Percentiles rank a stretch among this genome's conserved stretches.
Conservation (phyloP, 2,113 vertebrate species). For the Leptobrachium leishanense region DNA sequence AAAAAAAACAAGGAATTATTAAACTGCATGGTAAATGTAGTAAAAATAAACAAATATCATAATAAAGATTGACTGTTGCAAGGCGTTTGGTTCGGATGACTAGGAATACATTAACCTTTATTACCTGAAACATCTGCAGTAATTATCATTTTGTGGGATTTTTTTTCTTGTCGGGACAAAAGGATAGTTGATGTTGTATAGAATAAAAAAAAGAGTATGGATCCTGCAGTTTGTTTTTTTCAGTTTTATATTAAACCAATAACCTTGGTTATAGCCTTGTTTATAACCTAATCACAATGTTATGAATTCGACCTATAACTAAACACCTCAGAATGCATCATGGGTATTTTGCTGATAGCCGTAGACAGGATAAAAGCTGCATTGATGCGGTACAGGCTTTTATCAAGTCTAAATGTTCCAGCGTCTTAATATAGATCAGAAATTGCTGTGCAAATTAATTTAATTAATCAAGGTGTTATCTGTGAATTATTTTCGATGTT, state of each 20-base stretch:
- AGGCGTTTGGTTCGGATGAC: constrained; percentile 26
- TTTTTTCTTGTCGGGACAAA: constrained; percentile 9
- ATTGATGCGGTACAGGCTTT: not conserved
- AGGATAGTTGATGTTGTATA: constrained; percentile 27
- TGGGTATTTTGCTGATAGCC: too few species aligned
- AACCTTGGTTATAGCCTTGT: constrained; percentile 6
- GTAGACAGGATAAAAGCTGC: not conserved
- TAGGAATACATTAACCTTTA: constrained; percentile 48
- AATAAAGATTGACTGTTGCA: constrained; percentile 44
- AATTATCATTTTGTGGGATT: constrained; percentile 41
- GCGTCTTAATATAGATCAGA: not conserved
- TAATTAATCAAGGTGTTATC: not conserved
- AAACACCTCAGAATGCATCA: not conserved
- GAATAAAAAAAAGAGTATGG: not conserved
- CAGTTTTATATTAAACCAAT: not conserved
- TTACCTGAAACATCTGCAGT: constrained; percentile 37
- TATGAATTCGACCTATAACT: not conserved
- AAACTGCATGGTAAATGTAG: constrained; percentile 31
- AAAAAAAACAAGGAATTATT: constrained; percentile 22
- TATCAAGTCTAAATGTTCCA: not conserved
- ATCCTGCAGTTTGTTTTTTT: constrained; percentile 19
- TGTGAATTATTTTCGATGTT: not conserved
- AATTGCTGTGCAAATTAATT: not conserved
- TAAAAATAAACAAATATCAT: constrained; percentile 44
- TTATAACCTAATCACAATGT: constrained; percentile 23